These are phyloP conservation scores for Papilio glaucus DNA, from an alignment of 1,140 invertebrate genomes.

Conservation along the genomic window DNA sequence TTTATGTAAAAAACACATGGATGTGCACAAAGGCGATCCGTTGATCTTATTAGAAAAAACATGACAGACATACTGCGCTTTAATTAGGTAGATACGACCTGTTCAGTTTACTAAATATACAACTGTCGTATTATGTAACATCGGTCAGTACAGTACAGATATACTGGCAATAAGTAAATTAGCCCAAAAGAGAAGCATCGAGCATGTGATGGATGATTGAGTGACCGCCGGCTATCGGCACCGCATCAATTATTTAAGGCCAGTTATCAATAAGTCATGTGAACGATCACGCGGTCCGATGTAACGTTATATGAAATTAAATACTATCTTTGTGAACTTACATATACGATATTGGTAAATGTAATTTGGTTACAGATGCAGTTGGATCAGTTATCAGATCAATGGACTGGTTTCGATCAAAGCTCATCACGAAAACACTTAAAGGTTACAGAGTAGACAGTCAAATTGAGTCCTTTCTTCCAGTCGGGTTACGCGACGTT, in stretches of 20 bases:
- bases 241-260: constrained; percentile 69
- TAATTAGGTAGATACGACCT: too few species aligned
- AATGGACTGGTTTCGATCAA: background rate
- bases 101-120: background rate
- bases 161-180: constrained; percentile 56
- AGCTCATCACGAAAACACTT: background rate
- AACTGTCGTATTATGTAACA: too few species aligned
- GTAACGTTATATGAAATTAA: background rate
- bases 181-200: constrained; percentile 54
- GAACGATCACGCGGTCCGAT: background rate
- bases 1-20: too few species aligned
- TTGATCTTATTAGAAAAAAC: too few species aligned
- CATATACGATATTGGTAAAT: too few species aligned
- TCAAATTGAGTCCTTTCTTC: background rate
- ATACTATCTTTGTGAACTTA: too few species aligned
- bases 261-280: constrained; percentile 61
- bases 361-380: too few species aligned
- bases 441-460: background rate
- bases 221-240: constrained; percentile 57
- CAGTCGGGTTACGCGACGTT: constrained; percentile 21
- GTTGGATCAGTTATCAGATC: background rate
- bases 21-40: too few species aligned
- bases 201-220: constrained; percentile 65
- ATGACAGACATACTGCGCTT: too few species aligned
- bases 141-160: background rate